phyloP scores from a whole-genome alignment of 2,113 vertebrate genomes.

The Solea senegalensis region DNA sequence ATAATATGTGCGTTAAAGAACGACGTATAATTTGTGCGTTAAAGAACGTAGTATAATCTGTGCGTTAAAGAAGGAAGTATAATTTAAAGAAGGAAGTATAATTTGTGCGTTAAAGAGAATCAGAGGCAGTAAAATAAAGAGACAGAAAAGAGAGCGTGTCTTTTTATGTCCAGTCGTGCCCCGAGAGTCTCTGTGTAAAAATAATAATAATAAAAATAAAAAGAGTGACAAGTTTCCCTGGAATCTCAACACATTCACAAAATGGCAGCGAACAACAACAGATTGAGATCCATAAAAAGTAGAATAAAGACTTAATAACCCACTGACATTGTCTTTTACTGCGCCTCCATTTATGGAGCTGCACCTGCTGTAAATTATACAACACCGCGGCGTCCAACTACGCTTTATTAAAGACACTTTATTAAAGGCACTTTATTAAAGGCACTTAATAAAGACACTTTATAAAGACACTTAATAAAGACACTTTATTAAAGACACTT shows the following conservation, averaged over 20 bases:
- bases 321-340: slow-evolving; percentile 85
- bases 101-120: slow-evolving; percentile 71
- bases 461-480: too few species aligned
- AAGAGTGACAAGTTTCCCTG: slow-evolving; percentile 56
- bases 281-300: slow-evolving; percentile 81
- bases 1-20: background rate
- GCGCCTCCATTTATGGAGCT: slow-evolving; percentile 86
- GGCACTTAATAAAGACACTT: too few species aligned
- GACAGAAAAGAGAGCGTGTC: slow-evolving; percentile 58
- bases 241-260: slow-evolving; percentile 72
- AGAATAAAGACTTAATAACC: slow-evolving; percentile 84
- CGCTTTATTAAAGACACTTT: slow-evolving; percentile 71
- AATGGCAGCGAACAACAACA: slow-evolving; percentile 81
- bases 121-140: slow-evolving; percentile 60
- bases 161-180: slow-evolving; percentile 59
- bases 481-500: too few species aligned
- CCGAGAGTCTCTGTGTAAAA: slow-evolving; percentile 58
- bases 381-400: slow-evolving; percentile 84
- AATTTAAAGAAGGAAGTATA: slow-evolving; percentile 81
- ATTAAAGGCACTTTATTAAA: too few species aligned
- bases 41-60: too few species aligned
- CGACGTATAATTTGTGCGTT: slow-evolving; percentile 58
- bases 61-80: slow-evolving; percentile 45
- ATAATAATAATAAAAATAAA: slow-evolving; percentile 31
- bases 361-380: slow-evolving; percentile 83